phyloP scores from a whole-genome alignment of 2,888 invertebrate genomes.

The Cantharis rustica region DNA sequence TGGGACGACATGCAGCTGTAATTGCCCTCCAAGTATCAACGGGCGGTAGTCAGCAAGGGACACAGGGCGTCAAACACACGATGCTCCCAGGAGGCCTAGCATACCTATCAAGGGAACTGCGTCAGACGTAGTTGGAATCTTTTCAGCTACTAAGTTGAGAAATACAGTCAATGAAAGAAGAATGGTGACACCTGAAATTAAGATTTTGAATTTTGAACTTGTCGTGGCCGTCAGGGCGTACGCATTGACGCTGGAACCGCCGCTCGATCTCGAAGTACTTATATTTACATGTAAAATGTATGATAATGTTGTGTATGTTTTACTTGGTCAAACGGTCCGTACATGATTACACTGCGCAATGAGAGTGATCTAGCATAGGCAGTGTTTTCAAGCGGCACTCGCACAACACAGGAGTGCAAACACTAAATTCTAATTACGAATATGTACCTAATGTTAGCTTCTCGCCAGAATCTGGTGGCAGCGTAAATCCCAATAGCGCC shows the following conservation, averaged over 20 bases:
- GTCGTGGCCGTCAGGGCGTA: conserved; percentile 41
- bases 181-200: conserved; percentile 89
- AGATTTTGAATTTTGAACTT: conserved; percentile 56
- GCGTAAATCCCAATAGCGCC: conserved; percentile 96
- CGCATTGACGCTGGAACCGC: conserved; percentile 38
- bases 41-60: conserved; percentile 54
- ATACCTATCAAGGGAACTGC: conserved; percentile 83
- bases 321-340: conserved; percentile 32
- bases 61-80: conserved; percentile 56
- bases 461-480: conserved; percentile 97
- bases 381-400: conserved; percentile 46
- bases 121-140: conserved; percentile 88
- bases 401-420: conserved; percentile 46
- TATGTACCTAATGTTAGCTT: conserved; percentile 90
- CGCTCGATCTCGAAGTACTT: conserved; percentile 33
- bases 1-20: conserved; percentile 35
- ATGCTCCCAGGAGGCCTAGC: conserved; percentile 55
- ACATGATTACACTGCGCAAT: conserved; percentile 43
- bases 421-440: conserved; percentile 43
- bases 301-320: conserved; percentile 28
- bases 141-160: conserved; percentile 96
- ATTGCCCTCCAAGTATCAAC: conserved; percentile 60
- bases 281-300: conserved; percentile 21
- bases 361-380: conserved; percentile 44
- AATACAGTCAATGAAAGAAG: conserved; percentile 97